Evolutionary conservation across 2,113 vertebrate species (phyloP).

Genomic region (Ochotona curzoniae): DNA sequence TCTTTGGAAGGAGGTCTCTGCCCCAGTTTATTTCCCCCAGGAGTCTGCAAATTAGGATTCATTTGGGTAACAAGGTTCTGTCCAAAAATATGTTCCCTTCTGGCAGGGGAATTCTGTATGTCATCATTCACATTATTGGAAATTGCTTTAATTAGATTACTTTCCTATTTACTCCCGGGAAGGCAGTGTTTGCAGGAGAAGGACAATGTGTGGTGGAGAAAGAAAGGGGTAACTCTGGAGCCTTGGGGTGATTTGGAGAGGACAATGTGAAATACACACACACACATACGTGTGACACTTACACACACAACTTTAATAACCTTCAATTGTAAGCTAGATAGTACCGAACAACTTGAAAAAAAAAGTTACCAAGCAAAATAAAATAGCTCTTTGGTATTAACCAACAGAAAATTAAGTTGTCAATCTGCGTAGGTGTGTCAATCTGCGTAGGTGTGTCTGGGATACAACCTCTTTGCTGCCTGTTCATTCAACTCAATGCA

Average conservation of each 20-base stretch:
- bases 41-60: not conserved
- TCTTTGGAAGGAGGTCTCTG: not conserved
- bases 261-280: not conserved
- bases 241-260: not conserved
- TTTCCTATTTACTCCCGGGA: not conserved
- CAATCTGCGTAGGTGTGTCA: not conserved
- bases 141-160: not conserved
- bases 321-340: not conserved
- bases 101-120: not conserved
- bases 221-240: not conserved
- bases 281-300: not conserved
- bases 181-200: not conserved
- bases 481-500: not conserved
- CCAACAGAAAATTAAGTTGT: not conserved
- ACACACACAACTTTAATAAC: not conserved
- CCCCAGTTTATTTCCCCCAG: not conserved
- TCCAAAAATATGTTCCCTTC: not conserved
- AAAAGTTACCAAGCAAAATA: conserved; percentile 1
- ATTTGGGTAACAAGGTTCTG: not conserved
- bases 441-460: not conserved
- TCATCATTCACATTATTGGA: not conserved
- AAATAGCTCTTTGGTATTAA: not conserved
- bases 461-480: not conserved
- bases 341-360: not conserved
- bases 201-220: not conserved